Evolutionary conservation across 1,140 invertebrate species (phyloP), one percentile per base, ranked within the genome.

Genomic region (Fragariocoptes setiger): DNA sequence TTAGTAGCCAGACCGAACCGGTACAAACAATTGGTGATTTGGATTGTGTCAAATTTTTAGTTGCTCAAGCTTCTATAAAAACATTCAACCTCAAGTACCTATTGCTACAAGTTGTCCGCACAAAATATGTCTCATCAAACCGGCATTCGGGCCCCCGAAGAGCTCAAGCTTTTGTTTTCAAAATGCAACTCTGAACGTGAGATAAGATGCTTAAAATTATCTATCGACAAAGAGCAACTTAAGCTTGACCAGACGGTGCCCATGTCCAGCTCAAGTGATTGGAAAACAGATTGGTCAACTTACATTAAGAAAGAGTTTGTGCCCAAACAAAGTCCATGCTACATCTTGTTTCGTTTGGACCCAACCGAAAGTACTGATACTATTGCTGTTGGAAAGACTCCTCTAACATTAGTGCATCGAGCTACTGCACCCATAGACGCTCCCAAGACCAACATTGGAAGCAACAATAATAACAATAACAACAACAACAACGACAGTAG

Each of bases 321-420:
- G 49, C 71, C 77, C 46, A 73, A 76, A 55, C 71, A 82, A 31
- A 8, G 25, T 51, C 88, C 90, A 36, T 82, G 79, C 49, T 97
- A 88, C 56, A 68, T 97, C 43, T 62, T 97, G 16, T 94, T 76
- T 55, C 72, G 80, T 42, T 63, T 88, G 49, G 82, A 88, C 54
- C 62, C 65, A 18, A 70, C 69, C 52, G 71, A 70, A 51, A 68
- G 73, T 43, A 74, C 75, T 5, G 56, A 55, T 15, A 14, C 5
- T 14, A 19, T 20, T 21, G 39, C 31, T n/a, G 36, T 19, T 36
- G 5, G 5, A 12, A 16, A 12, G 13, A 17, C 13, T 12, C 5
- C 17, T 13, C 8, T 16, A 8, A 38, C 17, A 12, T 16, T 13
- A 12, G 13, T 38, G 37, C 8, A 8, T 16, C 5, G 8, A 8